Evolutionary conservation across 2,888 invertebrate genomes (phyloP).

Genomic region (Macroteleia sp.): DNA sequence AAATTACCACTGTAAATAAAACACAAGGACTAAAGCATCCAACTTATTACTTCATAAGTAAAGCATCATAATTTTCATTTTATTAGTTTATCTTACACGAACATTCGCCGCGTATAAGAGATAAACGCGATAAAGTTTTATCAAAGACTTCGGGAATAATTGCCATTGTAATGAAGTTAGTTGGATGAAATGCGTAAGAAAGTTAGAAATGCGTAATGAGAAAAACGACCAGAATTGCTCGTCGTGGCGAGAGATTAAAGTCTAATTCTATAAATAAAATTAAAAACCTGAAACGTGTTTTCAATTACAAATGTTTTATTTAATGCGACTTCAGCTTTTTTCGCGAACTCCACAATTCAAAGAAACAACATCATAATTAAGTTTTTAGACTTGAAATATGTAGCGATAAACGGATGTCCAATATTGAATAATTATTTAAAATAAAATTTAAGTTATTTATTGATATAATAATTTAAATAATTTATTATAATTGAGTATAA

Average conservation of each 20-base stretch:
- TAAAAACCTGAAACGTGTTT: too few species aligned
- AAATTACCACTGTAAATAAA: slow-evolving; percentile 45
- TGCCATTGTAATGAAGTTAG: slow-evolving; percentile 32
- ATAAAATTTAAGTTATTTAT: too few species aligned
- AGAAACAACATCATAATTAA: too few species aligned
- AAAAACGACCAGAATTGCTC: too few species aligned
- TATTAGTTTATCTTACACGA: slow-evolving; percentile 33
- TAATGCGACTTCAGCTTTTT: too few species aligned
- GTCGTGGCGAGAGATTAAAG: slow-evolving; percentile 13
- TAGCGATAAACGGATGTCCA: too few species aligned
- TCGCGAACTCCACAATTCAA: too few species aligned
- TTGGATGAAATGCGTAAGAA: slow-evolving; percentile 24
- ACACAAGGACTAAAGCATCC: slow-evolving; percentile 21
- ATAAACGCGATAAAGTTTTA: slow-evolving; percentile 45
- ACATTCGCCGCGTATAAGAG: neutral
- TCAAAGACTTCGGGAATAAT: slow-evolving; percentile 42
- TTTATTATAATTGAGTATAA: too few species aligned
- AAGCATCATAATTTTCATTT: slow-evolving; percentile 41
- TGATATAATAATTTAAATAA: too few species aligned
- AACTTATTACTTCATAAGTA: slow-evolving; percentile 42
- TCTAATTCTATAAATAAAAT: slow-evolving; percentile 8
- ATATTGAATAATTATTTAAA: too few species aligned
- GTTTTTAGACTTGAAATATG: too few species aligned
- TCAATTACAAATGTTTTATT: too few species aligned
- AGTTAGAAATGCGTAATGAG: slow-evolving; percentile 14